These are phyloP conservation scores for Aurelia coerulea DNA, from an alignment of 30 jellyfish, hydroid and myxozoan genomes.

Conservation along the genomic window DNA sequence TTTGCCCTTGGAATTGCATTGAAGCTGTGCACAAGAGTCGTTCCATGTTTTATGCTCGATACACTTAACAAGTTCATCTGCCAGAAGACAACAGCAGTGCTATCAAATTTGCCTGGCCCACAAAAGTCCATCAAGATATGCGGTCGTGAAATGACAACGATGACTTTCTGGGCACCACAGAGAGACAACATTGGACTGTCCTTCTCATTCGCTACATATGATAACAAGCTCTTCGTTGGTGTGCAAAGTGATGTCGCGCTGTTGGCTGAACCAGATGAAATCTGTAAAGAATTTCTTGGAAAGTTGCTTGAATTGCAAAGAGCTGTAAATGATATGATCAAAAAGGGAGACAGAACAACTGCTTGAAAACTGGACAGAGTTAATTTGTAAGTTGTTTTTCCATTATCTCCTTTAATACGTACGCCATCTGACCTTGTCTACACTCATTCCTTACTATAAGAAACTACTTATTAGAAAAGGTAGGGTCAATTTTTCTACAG, in stretches of 20 bases:
- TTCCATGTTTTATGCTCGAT: slow-evolving; percentile 58
- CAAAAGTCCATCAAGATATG: slow-evolving; percentile 54
- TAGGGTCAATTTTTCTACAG: no score
- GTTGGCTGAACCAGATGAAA: slow-evolving; percentile 60
- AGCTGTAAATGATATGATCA: no score
- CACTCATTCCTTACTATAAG: no score
- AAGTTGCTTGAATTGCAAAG: slow-evolving; percentile 24
- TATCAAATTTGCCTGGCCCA: slow-evolving; percentile 88
- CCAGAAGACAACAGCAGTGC: slow-evolving; percentile 77
- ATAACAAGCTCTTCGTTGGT: slow-evolving; percentile 62
- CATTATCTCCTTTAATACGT: no score
- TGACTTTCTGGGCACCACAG: slow-evolving; percentile 95
- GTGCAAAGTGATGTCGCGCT: slow-evolving; percentile 65
- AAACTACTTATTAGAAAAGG: no score
- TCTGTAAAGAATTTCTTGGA: slow-evolving; percentile 45
- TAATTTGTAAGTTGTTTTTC: no score
- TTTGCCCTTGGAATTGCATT: slow-evolving; percentile 56
- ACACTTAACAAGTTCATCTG: slow-evolving; percentile 57
- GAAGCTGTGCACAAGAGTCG: slow-evolving; percentile 42
- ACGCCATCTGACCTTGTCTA: no score
- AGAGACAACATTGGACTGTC: slow-evolving; percentile 80
- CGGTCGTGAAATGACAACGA: slow-evolving; percentile 45
- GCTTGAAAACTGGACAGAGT: no score
- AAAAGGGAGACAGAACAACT: no score
- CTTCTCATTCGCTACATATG: slow-evolving; percentile 70